Conservation (phyloP, 2,888 invertebrate species). For the Parelbella ahira region DNA sequence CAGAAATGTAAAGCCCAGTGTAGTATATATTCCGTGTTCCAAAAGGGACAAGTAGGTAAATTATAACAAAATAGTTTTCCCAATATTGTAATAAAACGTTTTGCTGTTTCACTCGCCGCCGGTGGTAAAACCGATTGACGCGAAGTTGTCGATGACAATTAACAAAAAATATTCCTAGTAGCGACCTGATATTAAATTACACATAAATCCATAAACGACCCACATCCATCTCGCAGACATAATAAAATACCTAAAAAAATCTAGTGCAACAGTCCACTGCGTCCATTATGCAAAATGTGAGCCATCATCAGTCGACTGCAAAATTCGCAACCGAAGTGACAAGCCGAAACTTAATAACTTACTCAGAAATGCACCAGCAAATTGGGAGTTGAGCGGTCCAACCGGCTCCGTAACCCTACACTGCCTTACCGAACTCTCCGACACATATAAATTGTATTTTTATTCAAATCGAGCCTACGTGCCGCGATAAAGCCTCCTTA, state of each 20-base stretch:
- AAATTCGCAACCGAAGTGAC: slow-evolving; percentile 77
- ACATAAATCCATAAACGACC: slow-evolving; percentile 23
- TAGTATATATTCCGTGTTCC: too few relatives aligned
- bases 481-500: slow-evolving; percentile 72
- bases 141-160: slow-evolving; percentile 19
- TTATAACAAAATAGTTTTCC: too few relatives aligned
- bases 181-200: slow-evolving; percentile 26
- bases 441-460: slow-evolving; percentile 80
- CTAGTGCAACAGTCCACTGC: slow-evolving; percentile 27
- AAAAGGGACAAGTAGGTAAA: too few relatives aligned
- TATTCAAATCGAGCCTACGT: slow-evolving; percentile 78
- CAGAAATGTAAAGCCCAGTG: too few relatives aligned
- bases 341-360: slow-evolving; percentile 80
- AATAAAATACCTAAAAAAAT: slow-evolving; percentile 28
- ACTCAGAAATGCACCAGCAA: slow-evolving; percentile 77
- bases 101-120: too few relatives aligned
- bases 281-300: slow-evolving; percentile 34
- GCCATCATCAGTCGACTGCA: slow-evolving; percentile 55
- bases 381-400: slow-evolving; percentile 68
- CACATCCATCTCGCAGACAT: slow-evolving; percentile 23
- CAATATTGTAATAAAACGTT: too few relatives aligned
- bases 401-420: slow-evolving; percentile 76
- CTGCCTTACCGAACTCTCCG: slow-evolving; percentile 67
- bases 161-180: slow-evolving; percentile 22
- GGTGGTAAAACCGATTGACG: slow-evolving; percentile 20